These are phyloP conservation scores for Muraenolepis orangiensis DNA, from an alignment of 2,797 vertebrate genomes.

Conservation along the genomic window DNA sequence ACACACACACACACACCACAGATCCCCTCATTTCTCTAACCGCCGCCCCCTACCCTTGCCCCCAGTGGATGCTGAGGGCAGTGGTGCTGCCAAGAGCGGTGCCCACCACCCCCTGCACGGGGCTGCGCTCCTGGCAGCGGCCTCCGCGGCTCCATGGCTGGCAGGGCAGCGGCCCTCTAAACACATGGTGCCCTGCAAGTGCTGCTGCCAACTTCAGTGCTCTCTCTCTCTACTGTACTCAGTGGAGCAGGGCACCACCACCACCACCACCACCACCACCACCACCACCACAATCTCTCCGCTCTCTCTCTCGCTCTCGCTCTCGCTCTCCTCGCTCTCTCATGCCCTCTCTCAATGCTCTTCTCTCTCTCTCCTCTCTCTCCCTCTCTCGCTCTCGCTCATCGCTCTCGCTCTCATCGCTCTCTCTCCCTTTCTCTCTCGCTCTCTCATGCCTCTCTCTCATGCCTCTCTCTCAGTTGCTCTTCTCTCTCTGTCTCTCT, in stretches of 20 bases:
- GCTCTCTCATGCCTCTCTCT: not conserved
- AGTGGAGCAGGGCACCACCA: no score
- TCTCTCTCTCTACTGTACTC: no score
- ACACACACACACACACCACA: not conserved
- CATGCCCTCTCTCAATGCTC: not conserved
- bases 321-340: not conserved
- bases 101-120: slow-evolving; percentile 37
- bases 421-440: no score
- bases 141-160: slow-evolving; percentile 48
- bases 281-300: not conserved
- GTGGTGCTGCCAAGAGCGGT: slow-evolving; percentile 32
- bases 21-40: not conserved
- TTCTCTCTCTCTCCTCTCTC: not conserved
- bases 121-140: slow-evolving; percentile 46
- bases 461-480: not conserved
- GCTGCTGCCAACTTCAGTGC: slow-evolving; percentile 22
- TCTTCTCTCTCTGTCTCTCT: not conserved
- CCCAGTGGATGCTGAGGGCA: slow-evolving; percentile 43
- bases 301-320: no score
- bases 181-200: slow-evolving; percentile 35
- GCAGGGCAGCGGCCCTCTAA: slow-evolving; percentile 51
- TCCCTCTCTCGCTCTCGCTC: not conserved
- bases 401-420: not conserved
- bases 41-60: slow-evolving; percentile 25
- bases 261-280: not conserved